Evolutionary conservation across 2,113 vertebrate species (phyloP).

Genomic region (Alexandromys fortis): DNA sequence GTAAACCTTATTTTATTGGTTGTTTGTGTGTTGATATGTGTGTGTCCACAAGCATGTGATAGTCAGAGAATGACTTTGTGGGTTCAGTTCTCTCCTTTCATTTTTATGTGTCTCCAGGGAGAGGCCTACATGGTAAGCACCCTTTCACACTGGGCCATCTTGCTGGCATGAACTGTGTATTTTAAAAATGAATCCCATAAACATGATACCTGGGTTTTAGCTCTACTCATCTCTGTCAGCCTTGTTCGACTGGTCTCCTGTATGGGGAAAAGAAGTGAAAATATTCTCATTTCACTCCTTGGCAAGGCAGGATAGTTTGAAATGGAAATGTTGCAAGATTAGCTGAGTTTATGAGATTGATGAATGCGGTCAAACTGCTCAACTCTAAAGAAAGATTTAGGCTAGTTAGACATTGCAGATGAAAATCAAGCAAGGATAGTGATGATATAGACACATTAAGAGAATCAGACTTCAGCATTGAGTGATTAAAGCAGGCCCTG

Average conservation of each 20-base stretch:
- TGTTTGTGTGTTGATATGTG: not conserved
- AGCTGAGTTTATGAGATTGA: not conserved
- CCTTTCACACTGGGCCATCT: not conserved
- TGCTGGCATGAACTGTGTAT: not conserved
- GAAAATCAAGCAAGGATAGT: not conserved
- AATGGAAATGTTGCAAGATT: not conserved
- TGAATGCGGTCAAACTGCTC: not conserved
- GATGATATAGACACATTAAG: not conserved
- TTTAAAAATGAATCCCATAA: not conserved
- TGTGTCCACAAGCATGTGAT: rapidly evolving
- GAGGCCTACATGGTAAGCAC: too few species aligned
- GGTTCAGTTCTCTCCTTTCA: too few species aligned
- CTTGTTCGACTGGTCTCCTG: not conserved
- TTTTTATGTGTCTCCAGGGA: too few species aligned
- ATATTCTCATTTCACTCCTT: not conserved
- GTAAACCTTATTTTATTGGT: too few species aligned
- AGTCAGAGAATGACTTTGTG: not conserved
- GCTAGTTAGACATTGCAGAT: not conserved
- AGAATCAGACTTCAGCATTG: not conserved
- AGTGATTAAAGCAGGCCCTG: not conserved
- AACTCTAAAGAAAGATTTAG: not conserved
- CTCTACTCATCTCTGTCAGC: not conserved
- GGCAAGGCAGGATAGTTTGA: not conserved
- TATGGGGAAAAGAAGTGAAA: not conserved
- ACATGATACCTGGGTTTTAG: not conserved